Percentiles rank a stretch among this genome's conserved stretches.
Conservation (phyloP, 2,888 invertebrate species). For the Orchesellides sinensis region DNA sequence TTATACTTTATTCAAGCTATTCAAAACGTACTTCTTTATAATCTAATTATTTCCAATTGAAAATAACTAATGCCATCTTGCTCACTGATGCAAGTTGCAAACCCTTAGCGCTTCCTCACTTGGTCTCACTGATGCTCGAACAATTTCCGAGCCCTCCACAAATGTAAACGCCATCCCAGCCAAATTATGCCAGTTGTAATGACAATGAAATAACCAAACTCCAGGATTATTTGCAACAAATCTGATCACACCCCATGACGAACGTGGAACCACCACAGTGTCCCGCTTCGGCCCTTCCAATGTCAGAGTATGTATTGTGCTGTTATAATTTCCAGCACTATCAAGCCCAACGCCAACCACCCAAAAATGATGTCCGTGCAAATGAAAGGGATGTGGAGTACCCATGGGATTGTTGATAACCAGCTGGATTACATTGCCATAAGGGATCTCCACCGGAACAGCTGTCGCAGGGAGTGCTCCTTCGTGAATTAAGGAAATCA, state of each 20-base stretch:
- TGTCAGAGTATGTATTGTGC: slow-evolving; percentile 15
- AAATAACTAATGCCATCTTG: no score
- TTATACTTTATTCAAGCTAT: no score
- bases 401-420: slow-evolving; percentile 63
- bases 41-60: no score
- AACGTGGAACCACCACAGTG: slow-evolving; percentile 47
- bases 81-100: slow-evolving; percentile 37
- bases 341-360: slow-evolving; percentile 61
- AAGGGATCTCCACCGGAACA: slow-evolving; percentile 33
- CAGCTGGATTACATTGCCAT: slow-evolving; percentile 62
- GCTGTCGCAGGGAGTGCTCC: slow-evolving; percentile 23
- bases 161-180: slow-evolving; percentile 64
- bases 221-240: slow-evolving; percentile 67
- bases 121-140: not conserved
- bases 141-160: slow-evolving; percentile 45
- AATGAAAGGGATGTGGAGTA: slow-evolving; percentile 71
- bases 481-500: slow-evolving; percentile 52
- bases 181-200: slow-evolving; percentile 67
- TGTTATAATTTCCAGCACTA: slow-evolving; percentile 52
- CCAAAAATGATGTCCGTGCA: slow-evolving; percentile 68
- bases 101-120: slow-evolving; percentile 44
- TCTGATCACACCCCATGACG: slow-evolving; percentile 59
- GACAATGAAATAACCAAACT: slow-evolving; percentile 67
- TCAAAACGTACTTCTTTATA: no score
- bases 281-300: slow-evolving; percentile 55